phyloP scores from a whole-genome alignment of 2,113 vertebrate species.

The Garra rufa region DNA sequence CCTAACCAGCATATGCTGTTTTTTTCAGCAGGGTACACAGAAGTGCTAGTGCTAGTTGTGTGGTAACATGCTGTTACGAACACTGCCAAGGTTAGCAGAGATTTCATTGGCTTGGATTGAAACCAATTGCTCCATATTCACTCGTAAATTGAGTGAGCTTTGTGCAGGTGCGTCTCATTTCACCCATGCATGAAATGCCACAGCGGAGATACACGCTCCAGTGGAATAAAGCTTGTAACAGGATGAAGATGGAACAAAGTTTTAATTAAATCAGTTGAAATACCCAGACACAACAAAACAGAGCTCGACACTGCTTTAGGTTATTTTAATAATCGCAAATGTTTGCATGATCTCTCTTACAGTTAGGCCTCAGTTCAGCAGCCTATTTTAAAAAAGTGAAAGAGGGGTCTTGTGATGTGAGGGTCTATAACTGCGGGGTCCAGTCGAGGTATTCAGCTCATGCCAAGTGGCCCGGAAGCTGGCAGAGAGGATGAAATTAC shows the following conservation, averaged over 20 bases:
- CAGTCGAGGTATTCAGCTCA: constrained; percentile 52
- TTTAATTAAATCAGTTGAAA: not conserved
- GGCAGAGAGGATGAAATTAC: constrained; percentile 64
- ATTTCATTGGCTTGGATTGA: not conserved
- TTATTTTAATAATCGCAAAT: not conserved
- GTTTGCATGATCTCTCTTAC: not conserved
- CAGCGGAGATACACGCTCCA: not conserved
- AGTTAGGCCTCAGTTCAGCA: not conserved
- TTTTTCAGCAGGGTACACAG: no score
- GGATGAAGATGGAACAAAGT: not conserved
- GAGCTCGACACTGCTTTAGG: not conserved
- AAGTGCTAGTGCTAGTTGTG: not conserved
- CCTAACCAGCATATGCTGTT: no score
- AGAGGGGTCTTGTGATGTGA: constrained; percentile 35
- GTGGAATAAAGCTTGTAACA: constrained; percentile 16
- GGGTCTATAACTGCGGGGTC: constrained; percentile 39
- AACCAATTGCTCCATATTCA: not conserved
- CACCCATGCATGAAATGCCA: constrained; percentile 26
- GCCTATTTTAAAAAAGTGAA: constrained; percentile 33
- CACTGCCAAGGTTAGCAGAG: not conserved
- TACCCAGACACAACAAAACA: constrained; percentile 11
- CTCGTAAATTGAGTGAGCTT: not conserved
- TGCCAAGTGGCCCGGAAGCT: constrained; percentile 64
- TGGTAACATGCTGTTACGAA: not conserved
- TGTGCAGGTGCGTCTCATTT: not conserved